phyloP scores from a whole-genome alignment of 2,113 vertebrate species.

The Charadrius vociferus region DNA sequence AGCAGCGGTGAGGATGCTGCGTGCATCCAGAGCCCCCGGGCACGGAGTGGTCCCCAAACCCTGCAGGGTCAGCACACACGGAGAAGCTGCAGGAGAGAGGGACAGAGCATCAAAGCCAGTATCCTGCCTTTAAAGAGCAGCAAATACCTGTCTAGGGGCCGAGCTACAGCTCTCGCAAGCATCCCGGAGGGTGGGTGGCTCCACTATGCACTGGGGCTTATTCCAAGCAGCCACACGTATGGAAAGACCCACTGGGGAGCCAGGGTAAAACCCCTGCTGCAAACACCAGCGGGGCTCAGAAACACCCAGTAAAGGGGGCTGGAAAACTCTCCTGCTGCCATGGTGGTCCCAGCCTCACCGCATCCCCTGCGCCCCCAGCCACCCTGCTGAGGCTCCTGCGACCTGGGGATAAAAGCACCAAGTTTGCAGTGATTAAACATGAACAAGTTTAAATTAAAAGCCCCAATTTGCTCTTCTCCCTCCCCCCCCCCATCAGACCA shows the following conservation, averaged over 20 bases:
- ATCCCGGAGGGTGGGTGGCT: not conserved
- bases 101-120: not conserved
- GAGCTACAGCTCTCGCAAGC: not conserved
- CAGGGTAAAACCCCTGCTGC: not conserved
- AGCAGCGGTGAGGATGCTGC: not conserved
- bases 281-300: not conserved
- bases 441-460: not conserved
- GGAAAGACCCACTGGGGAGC: not conserved
- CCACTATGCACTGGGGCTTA: not conserved
- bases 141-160: not conserved
- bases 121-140: not conserved
- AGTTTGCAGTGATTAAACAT: no score
- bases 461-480: not conserved
- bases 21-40: accelerated
- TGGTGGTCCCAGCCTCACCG: not conserved
- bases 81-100: not conserved
- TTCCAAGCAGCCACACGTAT: not conserved
- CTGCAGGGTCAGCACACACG: accelerated
- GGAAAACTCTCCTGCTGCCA: not conserved
- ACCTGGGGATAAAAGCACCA: not conserved
- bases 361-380: accelerated
- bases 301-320: not conserved
- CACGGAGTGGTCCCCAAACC: accelerated
- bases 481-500: not conserved
- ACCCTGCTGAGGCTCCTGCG: not conserved